Base-by-base conservation (phyloP, 2,888 invertebrate species). In the Ganaspis brasiliensis region DNA sequence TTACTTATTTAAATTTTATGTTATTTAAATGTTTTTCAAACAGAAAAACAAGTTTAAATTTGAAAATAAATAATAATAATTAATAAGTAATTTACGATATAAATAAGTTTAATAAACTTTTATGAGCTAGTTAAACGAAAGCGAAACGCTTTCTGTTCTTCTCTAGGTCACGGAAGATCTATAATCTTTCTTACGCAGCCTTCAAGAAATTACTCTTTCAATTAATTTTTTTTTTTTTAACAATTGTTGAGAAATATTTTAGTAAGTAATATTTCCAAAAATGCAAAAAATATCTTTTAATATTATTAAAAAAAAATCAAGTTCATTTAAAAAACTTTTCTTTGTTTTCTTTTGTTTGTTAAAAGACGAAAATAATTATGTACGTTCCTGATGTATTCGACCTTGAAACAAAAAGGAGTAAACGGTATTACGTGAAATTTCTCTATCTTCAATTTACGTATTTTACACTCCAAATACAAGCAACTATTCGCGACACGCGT, bases 91-190 rank as follows among this genome's bases (percentile, higher is more conserved):
- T 61, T 21, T 21, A 61, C 16, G 37, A 61, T 61, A 21, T 37
- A 61, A 61, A 61, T 61, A 37, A 61, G 21, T 19, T 12, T 37
- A 21, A 21, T 40, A 45, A 24, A 12, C n/a, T 10, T 67, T 24
- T 45, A 9, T 14, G 24, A n/a, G 67, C 21, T 45, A 45, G 14
- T 26, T n/a, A 45, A 67, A 67, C 45, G 67, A 67, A 67, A 67
- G 67, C 67, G 67, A 67, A 67, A 67, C 45, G 40, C 67, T 67
- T 67, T 67, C 67, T 67, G 67, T 45, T 67, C 45, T 21, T 67
- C 67, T 67, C 45, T 67, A 24, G 67, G 67, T 67, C 67, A 67
- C 24, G 67, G 67, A 67, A 67, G 67, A 67, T 67, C 45, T n/a
- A 12, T 37, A 45, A 45, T 67, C 67, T 45, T 31, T 67, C 67